A percentile compares a stretch with the other conserved stretches of the same genome.
Conservation (phyloP, 2,797 vertebrate genomes). For the Cryptoprocta ferox region DNA sequence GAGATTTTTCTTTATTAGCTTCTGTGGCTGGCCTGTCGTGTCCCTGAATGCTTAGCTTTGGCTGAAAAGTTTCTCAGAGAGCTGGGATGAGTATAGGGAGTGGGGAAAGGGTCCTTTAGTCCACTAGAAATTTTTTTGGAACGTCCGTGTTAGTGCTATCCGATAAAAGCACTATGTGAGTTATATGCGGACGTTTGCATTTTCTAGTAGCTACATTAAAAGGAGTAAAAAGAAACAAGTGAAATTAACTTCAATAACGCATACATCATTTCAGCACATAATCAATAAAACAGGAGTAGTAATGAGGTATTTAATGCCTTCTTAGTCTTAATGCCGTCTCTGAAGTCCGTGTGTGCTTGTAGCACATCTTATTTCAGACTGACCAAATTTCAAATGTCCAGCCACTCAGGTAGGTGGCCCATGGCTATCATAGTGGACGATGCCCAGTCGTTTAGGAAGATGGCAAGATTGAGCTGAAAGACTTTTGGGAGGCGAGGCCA, state of each 20-base stretch:
- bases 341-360: neutral
- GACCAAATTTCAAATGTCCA: neutral
- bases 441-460: too few species aligned
- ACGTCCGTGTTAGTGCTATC: neutral
- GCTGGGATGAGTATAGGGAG: neutral
- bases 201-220: conserved; percentile 6
- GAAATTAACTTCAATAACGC: neutral
- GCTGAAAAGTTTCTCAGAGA: neutral
- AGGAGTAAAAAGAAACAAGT: neutral
- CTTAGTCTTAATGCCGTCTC: neutral
- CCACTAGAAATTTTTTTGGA: neutral
- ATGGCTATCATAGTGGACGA: neutral
- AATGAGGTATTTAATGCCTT: neutral
- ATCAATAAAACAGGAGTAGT: neutral
- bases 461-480: neutral
- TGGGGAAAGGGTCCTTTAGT: too few species aligned
- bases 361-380: neutral
- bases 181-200: neutral
- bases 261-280: neutral
- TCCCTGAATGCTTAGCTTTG: conserved; percentile 38
- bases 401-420: neutral
- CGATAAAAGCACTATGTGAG: neutral
- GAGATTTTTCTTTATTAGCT: conserved; percentile 61
- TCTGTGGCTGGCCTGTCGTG: conserved; percentile 43
- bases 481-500: neutral